Evolutionary conservation across 2,113 vertebrate species (phyloP).

Genomic region (Ibidorhyncha struthersii): DNA sequence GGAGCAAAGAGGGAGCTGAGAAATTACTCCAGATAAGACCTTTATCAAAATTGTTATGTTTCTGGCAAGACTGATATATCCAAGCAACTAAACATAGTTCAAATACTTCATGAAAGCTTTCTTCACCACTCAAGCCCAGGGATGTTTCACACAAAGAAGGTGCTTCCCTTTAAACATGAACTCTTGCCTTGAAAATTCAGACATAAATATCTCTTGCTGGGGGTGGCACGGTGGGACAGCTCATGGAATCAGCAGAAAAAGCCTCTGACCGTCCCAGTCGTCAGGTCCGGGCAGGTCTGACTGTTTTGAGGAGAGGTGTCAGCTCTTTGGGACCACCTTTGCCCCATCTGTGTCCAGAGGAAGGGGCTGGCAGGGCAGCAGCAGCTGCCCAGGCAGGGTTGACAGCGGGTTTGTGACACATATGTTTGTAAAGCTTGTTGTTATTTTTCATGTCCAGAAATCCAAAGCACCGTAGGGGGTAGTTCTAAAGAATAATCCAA

Average conservation of each 20-base stretch:
- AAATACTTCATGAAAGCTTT: background rate
- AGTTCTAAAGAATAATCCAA: background rate
- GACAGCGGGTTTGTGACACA: background rate
- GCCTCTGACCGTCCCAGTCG: background rate
- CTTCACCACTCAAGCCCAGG: background rate
- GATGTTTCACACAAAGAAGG: background rate
- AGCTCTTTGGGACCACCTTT: background rate
- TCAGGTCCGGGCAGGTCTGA: background rate
- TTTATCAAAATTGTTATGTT: background rate
- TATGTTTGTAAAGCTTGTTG: background rate
- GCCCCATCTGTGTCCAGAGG: background rate
- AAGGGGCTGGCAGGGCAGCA: background rate
- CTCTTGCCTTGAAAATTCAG: background rate
- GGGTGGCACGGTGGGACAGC: background rate
- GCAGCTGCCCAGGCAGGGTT: background rate
- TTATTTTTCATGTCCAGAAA: background rate
- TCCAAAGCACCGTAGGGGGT: background rate
- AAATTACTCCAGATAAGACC: background rate
- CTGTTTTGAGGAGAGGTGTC: background rate
- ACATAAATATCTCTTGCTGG: background rate
- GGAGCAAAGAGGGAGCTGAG: background rate
- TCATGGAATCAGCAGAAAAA: background rate
- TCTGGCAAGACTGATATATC: background rate
- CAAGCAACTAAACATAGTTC: background rate
- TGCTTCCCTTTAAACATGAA: background rate